A percentile compares a stretch with the other conserved stretches of the same genome.
These are phyloP conservation scores for Pandion haliaetus DNA, from an alignment of 2,113 vertebrate genomes.

Conservation along the genomic window DNA sequence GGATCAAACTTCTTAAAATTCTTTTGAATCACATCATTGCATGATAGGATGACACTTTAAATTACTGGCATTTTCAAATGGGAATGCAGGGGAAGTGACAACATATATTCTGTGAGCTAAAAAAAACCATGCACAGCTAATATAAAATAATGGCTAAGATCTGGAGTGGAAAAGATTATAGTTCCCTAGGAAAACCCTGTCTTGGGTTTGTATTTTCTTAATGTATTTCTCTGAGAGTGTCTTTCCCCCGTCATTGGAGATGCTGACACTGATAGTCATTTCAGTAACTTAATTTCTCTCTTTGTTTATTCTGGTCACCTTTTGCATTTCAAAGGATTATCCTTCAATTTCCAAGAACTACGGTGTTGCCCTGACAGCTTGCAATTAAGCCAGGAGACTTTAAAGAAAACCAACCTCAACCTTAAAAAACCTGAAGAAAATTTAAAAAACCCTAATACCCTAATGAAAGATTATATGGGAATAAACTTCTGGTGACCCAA, in stretches of 20 bases:
- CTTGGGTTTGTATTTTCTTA: not conserved
- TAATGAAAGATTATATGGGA: not conserved
- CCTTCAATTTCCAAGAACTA: not conserved
- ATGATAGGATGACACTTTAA: not conserved
- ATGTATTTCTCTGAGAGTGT: not conserved
- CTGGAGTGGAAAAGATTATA: not conserved
- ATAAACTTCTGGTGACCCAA: constrained; percentile 29
- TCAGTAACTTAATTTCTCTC: not conserved
- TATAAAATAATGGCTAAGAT: not conserved
- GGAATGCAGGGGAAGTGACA: not conserved
- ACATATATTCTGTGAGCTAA: not conserved
- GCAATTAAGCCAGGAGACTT: not conserved
- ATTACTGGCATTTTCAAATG: not conserved
- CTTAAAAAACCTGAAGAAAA: not conserved
- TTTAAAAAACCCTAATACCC: not conserved
- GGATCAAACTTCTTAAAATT: not conserved
- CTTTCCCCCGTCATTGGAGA: not conserved
- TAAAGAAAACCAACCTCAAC: not conserved
- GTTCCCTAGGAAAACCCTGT: not conserved
- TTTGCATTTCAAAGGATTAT: not conserved
- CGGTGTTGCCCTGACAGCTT: not conserved
- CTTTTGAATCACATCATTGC: not conserved
- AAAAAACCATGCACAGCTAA: not conserved
- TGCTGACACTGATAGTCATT: not conserved
- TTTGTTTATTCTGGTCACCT: not conserved